Evolutionary conservation across 2,797 vertebrate species (phyloP), one percentile per base, ranked within the genome.

Genomic region (Neosilurus mollespiculum): DNA sequence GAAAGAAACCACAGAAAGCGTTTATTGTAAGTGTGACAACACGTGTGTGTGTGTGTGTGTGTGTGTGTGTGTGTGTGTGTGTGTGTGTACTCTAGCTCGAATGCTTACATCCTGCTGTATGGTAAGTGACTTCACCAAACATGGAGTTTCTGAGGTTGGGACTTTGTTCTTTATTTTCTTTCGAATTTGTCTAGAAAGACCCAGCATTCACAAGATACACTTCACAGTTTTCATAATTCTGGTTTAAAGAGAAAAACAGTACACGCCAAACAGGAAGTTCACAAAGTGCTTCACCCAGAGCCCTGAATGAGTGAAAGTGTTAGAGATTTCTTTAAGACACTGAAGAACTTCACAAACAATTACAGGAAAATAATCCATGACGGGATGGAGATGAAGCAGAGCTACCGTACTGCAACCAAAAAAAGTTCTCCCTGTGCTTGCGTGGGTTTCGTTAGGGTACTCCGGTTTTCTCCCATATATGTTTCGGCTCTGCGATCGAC

Each of bases 111-210:
- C 85, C 84, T 86, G 84, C 20, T 54, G 70, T 87, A 77, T 88
- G 83, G 88, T 86, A 83, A 88, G 83, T 80, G 81, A 70, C 54
- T 85, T 85, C 56, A 83, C 26, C 81, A 77, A 51, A 49, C 79
- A 51, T 43, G 84, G 85, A 90, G 69, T 85, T 88, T 89, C 86
- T 90, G 87, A 87, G 87, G 84, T 88, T 70, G n/a, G 49, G 43
- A 53, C 79, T 85, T 86, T 82, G 53, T n/a, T 67, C 30, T 81
- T 43, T 43, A 80, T 34, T 64, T 87, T 85, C 84, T 71, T 34
- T 22, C 59, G 82, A 90, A 88, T 90, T 82, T 88, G 83, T 62
- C 6, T 24, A 66, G 51, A 82, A 82, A 59, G 61, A 66, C 59
- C 64, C 20, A 43, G 10, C 1, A 15, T 9, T 59, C 11, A 5